Base-by-base conservation (phyloP, 2,888 invertebrate genomes). In the Pristionchus entomophagus region DNA sequence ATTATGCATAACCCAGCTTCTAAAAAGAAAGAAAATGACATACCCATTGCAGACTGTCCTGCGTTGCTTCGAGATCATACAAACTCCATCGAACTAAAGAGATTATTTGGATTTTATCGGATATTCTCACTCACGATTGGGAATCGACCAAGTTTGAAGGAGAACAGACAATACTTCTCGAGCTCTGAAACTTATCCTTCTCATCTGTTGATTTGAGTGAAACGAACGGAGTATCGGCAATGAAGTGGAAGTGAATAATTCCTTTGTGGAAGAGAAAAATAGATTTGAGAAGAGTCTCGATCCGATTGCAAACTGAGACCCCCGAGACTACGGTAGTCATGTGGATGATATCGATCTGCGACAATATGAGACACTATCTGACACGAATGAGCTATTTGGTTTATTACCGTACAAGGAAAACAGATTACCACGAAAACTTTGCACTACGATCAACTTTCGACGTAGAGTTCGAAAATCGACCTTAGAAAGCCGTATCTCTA, bases 1-100 rank as follows among this genome's bases (percentile, higher is more conserved):
- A 19, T n/a, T 26, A 5, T 29, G n/a, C 12, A 26, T 59, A 65
- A 35, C 5, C 32, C n/a, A n/a, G n/a, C n/a, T n/a, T n/a, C n/a
- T n/a, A n/a, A n/a, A 56, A 56, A 22, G 8, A 17, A n/a, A 56
- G 56, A 56, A n/a, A 69, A 69, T n/a, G 69, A 38, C 56, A n/a
- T 56, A 69, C 69, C 69, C 69, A 69, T 35, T 38, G 69, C 8
- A 69, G 12, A 10, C 38, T 69, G 38, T 69, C n/a, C 10, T 69
- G 69, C 6, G 35, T 38, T 5, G 69, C 69, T 69, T 69, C 69
- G 38, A 69, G 69, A 2, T 69, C 69, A 38, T 69, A 69, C 19
- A 69, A 22, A 69, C 69, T 69, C 69, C 69, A 69, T 38, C 69
- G 69, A 69, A 69, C 69, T 69, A n/a, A 69, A 69, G 19, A 38